Conservation (phyloP, 2,113 vertebrate species). For the Myotis lucifugus region DNA sequence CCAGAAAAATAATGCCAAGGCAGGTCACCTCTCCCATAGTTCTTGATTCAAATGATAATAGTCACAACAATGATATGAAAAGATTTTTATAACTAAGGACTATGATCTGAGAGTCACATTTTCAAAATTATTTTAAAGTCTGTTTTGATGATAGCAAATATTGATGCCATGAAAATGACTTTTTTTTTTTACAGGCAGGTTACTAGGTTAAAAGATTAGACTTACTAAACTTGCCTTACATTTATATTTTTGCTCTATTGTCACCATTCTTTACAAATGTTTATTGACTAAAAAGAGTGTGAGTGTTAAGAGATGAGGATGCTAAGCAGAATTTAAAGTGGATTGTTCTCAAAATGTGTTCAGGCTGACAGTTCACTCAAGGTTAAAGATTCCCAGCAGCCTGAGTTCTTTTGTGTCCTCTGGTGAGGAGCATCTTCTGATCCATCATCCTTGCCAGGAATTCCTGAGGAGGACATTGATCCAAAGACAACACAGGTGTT, state of each 20-base stretch:
- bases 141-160: background rate
- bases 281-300: background rate
- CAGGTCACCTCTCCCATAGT: background rate
- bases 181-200: background rate
- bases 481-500: background rate
- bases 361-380: background rate
- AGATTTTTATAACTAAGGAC: background rate
- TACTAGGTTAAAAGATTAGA: background rate
- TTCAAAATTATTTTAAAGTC: constrained; percentile 34
- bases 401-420: background rate
- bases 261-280: background rate
- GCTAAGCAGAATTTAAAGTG: background rate
- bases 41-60: background rate
- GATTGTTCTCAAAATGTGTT: background rate
- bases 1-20: background rate
- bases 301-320: background rate
- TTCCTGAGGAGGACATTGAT: background rate
- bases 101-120: background rate
- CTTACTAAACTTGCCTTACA: background rate
- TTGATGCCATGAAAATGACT: background rate
- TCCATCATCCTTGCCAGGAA: background rate
- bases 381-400: background rate
- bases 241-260: background rate
- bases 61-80: background rate
- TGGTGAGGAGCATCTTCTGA: background rate